Conservation (phyloP, 2,888 invertebrate species). For the Omphaloscelis lunosa region DNA sequence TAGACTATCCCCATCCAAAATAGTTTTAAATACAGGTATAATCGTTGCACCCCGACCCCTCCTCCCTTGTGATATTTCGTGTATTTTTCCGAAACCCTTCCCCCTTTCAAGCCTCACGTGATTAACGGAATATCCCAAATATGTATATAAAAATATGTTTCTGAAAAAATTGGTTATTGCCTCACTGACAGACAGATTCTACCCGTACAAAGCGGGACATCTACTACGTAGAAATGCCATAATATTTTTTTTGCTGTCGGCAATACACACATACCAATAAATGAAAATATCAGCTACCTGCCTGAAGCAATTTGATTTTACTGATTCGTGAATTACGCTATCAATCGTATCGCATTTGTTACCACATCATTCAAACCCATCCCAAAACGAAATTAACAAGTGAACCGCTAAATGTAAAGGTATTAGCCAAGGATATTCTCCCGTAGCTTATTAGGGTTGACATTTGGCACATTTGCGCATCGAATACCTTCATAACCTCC, state of each 20-base stretch:
- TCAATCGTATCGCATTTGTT: conserved; percentile 40
- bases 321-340: conserved; percentile 28
- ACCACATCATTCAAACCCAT: conserved; percentile 50
- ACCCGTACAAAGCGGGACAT: not conserved
- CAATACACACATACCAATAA: not conserved
- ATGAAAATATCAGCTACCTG: not conserved
- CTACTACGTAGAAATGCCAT: not conserved
- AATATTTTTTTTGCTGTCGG: not conserved
- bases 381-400: conserved; percentile 53
- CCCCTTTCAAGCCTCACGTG: too few species aligned
- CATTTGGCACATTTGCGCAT: not conserved
- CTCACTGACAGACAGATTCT: too few species aligned
- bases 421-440: conserved; percentile 50
- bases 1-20: too few species aligned
- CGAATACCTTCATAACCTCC: not conserved
- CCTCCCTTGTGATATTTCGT: too few species aligned
- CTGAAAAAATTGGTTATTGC: not conserved
- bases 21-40: too few species aligned
- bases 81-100: too few species aligned
- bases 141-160: too few species aligned
- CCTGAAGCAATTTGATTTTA: conserved; percentile 24
- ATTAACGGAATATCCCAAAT: too few species aligned
- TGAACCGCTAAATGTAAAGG: conserved; percentile 53
- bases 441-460: conserved; percentile 37
- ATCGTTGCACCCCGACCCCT: too few species aligned